Evolutionary conservation across 2,888 invertebrate species (phyloP).

Genomic region (Apantesis nais): DNA sequence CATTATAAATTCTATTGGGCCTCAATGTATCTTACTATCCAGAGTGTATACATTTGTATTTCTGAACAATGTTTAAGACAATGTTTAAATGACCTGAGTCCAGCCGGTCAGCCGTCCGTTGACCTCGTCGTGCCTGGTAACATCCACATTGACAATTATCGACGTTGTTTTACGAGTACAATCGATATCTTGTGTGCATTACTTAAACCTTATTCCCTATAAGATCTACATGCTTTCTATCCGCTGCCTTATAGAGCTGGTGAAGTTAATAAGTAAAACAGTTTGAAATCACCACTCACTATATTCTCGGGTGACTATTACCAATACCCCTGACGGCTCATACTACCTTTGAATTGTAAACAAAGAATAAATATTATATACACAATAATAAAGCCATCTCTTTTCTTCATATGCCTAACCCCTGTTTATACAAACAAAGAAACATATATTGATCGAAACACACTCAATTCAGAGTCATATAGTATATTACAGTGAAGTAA

Average conservation of each 20-base stretch:
- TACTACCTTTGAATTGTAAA: not conserved
- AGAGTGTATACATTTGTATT: constrained; percentile 18
- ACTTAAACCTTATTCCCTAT: constrained; percentile 24
- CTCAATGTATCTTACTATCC: not conserved
- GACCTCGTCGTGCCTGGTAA: constrained; percentile 63
- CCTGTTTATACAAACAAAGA: too few species aligned
- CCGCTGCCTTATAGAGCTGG: constrained; percentile 1
- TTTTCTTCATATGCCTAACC: too few species aligned
- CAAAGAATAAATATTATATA: not conserved
- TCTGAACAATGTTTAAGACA: constrained; percentile 44
- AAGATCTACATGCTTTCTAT: constrained; percentile 31
- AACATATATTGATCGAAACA: too few species aligned
- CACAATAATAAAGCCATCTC: too few species aligned
- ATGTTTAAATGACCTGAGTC: constrained; percentile 54
- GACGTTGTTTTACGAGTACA: constrained; percentile 51
- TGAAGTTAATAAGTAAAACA: not conserved
- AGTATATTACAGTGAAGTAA: too few species aligned
- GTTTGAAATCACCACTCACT: not conserved
- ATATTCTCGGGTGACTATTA: not conserved
- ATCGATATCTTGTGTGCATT: constrained; percentile 23
- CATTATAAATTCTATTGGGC: not conserved
- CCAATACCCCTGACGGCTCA: not conserved
- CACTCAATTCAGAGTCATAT: too few species aligned
- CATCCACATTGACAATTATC: constrained; percentile 59
- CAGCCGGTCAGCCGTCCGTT: constrained; percentile 70